phyloP scores from a whole-genome alignment of 2,797 vertebrate species.

The Eutrigla gurnardus region DNA sequence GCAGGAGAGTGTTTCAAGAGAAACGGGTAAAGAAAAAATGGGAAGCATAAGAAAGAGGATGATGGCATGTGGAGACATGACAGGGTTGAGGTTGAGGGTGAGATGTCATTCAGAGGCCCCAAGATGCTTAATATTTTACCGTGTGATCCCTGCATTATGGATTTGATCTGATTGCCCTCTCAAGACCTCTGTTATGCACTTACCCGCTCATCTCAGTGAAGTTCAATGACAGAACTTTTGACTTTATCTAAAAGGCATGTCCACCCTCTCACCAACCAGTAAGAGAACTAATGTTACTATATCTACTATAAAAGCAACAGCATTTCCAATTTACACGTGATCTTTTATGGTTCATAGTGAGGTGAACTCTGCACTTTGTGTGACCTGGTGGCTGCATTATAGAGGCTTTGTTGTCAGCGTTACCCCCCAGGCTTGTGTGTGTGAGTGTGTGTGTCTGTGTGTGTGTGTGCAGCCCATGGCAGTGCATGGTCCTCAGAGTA shows the following conservation, averaged over 20 bases:
- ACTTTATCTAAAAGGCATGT: slow-evolving; percentile 44
- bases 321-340: slow-evolving; percentile 45
- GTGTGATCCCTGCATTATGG: slow-evolving; percentile 78
- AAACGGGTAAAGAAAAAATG: slow-evolving; percentile 1
- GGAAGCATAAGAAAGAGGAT: slow-evolving; percentile 39
- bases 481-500: slow-evolving; percentile 57
- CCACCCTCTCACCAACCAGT: slow-evolving; percentile 10
- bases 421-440: slow-evolving; percentile 33
- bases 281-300: slow-evolving; percentile 14
- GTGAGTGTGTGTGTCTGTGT: slow-evolving; percentile 13
- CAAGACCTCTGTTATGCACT: slow-evolving; percentile 71
- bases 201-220: slow-evolving; percentile 50
- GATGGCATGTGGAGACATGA: slow-evolving; percentile 65
- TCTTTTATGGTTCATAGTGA: slow-evolving; percentile 44
- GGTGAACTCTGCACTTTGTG: slow-evolving; percentile 53
- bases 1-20: slow-evolving; percentile 19
- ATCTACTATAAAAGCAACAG: slow-evolving; percentile 21
- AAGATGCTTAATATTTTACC: slow-evolving; percentile 83
- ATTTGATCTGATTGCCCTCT: slow-evolving; percentile 79
- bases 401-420: slow-evolving; percentile 56
- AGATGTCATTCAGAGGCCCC: slow-evolving; percentile 80
- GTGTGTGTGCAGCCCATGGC: slow-evolving; percentile 56
- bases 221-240: slow-evolving; percentile 62
- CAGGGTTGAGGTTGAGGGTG: slow-evolving; percentile 76
- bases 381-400: slow-evolving; percentile 54